A percentile compares a stretch with the other conserved stretches of the same genome.
phyloP scores from a whole-genome alignment of 2,888 invertebrate genomes.

The Xanthorhoe designata region DNA sequence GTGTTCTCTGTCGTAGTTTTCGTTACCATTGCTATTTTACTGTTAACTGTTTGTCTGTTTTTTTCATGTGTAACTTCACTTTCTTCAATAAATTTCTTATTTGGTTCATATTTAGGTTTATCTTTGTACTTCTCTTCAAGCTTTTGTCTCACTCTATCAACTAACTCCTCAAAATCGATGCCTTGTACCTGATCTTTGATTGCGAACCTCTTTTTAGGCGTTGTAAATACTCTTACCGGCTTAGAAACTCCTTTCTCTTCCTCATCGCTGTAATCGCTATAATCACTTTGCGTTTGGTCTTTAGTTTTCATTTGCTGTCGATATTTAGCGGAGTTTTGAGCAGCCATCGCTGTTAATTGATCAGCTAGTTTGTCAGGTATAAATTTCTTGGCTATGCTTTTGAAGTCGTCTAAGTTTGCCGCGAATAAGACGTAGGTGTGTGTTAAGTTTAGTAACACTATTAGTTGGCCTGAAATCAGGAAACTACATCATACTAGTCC shows the following conservation, averaged over 20 bases:
- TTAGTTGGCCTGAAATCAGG: conserved; percentile 26
- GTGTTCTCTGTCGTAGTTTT: conserved; percentile 8
- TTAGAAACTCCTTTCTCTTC: neutral
- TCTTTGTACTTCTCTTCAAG: conserved; percentile 40
- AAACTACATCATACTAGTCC: neutral
- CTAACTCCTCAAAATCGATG: conserved; percentile 54
- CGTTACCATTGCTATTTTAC: neutral
- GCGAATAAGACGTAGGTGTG: conserved; percentile 52
- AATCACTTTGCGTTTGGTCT: neutral
- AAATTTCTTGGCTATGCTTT: conserved; percentile 54
- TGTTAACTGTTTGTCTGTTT: neutral
- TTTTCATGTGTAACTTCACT: neutral
- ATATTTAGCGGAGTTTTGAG: conserved; percentile 26
- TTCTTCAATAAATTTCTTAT: neutral
- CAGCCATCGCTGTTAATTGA: conserved; percentile 50
- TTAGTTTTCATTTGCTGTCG: conserved; percentile 19
- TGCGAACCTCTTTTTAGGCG: conserved; percentile 23
- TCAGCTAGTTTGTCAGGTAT: conserved; percentile 51
- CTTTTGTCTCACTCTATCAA: conserved; percentile 53
- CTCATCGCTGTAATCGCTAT: conserved; percentile 5
- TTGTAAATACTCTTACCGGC: neutral
- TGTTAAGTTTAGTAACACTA: conserved; percentile 14
- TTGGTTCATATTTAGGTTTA: neutral
- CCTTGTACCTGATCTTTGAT: conserved; percentile 28
- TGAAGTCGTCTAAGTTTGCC: conserved; percentile 60